Evolutionary conservation across 2,888 invertebrate species (phyloP), one percentile per base, ranked within the genome.

Genomic region (Ametastegia equiseti): DNA sequence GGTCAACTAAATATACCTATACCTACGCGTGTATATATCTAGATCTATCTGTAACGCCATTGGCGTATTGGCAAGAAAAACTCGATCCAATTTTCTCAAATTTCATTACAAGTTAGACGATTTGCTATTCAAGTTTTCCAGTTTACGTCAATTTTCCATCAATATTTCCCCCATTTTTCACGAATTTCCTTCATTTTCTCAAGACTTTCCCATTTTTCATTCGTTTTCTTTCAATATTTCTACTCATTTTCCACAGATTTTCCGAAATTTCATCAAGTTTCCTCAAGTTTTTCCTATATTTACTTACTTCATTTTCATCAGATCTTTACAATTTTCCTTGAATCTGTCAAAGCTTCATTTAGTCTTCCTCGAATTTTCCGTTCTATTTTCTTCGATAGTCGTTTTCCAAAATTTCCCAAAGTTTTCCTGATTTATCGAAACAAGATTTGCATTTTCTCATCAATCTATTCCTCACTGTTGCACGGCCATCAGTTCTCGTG

Each of bases 1-100:
- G 75, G 75, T 54, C 75, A 75, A 54, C 75, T 75, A 27, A 36
- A 36, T 71, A 45, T 71, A 71, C 27, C 9, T 30, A 30, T 23
- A 30, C 15, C 9, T 67, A 39, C 27, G 4, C 15, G 65, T 47
- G 71, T 71, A 27, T 47, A 47, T 9, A n/a, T 71, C 4, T 45
- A 69, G 15, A 39, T 60, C 30, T 60, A 30, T 67, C 45, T 47
- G 27, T 71, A 7, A 27, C 5, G 30, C 71, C 71, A 71, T 47
- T 47, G 71, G 71, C 47, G 71, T 30, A 47, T 4, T 30, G n/a
- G 4, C 39, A 0, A 67, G 4, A 19, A n/a, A n/a, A n/a, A n/a
- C n/a, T n/a, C n/a, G n/a, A n/a, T n/a, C n/a, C n/a, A n/a, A n/a
- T n/a, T n/a, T n/a, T n/a, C n/a, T n/a, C n/a, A n/a, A n/a, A n/a